phyloP scores from a whole-genome alignment of 2,888 invertebrate species.

The Psylliodes chrysocephalus region DNA sequence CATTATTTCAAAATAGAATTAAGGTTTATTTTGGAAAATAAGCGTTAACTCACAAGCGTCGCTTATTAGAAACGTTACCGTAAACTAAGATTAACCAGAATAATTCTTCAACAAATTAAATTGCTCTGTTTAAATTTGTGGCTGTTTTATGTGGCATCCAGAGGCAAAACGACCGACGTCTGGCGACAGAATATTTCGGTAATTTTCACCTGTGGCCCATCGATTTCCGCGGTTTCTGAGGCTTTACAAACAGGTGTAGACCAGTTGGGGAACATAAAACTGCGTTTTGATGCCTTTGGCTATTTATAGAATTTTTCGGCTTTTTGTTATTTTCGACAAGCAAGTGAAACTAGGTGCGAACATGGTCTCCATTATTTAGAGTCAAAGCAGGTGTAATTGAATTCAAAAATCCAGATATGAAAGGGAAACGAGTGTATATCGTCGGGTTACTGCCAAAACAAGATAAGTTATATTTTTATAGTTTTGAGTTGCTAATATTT shows the following conservation, averaged over 20 bases:
- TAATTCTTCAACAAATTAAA: conserved; percentile 38
- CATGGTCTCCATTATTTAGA: too few relatives aligned
- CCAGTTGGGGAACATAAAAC: conserved; percentile 57
- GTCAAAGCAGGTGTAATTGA: too few relatives aligned
- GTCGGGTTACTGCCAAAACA: too few relatives aligned
- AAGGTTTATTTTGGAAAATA: not conserved
- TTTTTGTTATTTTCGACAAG: conserved; percentile 26
- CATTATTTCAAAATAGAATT: too few relatives aligned
- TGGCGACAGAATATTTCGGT: conserved; percentile 35
- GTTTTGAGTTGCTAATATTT: too few relatives aligned
- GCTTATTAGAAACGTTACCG: conserved; percentile 30
- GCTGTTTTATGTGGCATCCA: conserved; percentile 17
- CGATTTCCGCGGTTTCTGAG: conserved; percentile 51
- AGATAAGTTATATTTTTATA: too few relatives aligned
- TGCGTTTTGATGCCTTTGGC: conserved; percentile 44
- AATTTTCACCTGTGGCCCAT: conserved; percentile 55
- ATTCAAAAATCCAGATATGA: too few relatives aligned
- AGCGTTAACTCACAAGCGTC: conserved; percentile 19
- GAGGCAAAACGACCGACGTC: conserved; percentile 1
- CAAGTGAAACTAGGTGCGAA: too few relatives aligned
- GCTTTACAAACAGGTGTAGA: conserved; percentile 54
- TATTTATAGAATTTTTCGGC: conserved; percentile 40
- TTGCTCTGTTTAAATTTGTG: conserved; percentile 18
- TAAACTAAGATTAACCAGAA: conserved; percentile 40
- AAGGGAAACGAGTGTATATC: too few relatives aligned